Conservation (phyloP, 2,888 invertebrate genomes). For the Cactoblastis cactorum region DNA sequence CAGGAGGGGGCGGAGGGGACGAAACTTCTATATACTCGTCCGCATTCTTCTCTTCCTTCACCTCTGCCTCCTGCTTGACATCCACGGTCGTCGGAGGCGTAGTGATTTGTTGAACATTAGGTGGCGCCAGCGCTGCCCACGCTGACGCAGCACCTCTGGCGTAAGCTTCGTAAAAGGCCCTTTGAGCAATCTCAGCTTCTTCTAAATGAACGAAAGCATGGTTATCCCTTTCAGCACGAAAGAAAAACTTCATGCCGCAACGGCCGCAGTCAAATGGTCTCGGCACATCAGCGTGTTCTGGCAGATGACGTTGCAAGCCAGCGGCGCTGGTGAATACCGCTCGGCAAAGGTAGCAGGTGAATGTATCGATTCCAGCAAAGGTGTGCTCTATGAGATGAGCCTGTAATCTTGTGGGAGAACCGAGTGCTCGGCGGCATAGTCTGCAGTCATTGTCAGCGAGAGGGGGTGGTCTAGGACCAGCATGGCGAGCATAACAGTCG, state of each 20-base stretch:
- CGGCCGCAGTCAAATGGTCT: conserved; percentile 92
- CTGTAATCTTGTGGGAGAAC: conserved; percentile 88
- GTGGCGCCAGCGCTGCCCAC: conserved; percentile 65
- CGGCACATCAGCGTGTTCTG: conserved; percentile 88
- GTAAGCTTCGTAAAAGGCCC: conserved; percentile 71
- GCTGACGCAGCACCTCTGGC: conserved; percentile 68
- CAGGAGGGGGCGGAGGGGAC: conserved; percentile 50
- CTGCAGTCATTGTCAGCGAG: conserved; percentile 84
- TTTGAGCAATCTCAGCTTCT: conserved; percentile 73
- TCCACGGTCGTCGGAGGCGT: conserved; percentile 31
- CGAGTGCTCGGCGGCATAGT: conserved; percentile 87
- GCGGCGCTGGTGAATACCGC: conserved; percentile 91
- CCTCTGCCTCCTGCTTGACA: conserved; percentile 60
- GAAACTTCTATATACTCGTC: conserved; percentile 75
- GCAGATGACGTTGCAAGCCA: conserved; percentile 90
- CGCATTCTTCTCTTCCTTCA: conserved; percentile 66
- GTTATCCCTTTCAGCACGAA: conserved; percentile 94
- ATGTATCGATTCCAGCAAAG: conserved; percentile 91
- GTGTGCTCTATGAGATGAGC: conserved; percentile 94
- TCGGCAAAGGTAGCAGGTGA: conserved; percentile 93
- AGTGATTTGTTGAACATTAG: conserved; percentile 30
- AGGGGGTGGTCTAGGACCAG: conserved; percentile 52
- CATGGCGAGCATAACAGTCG: conserved; percentile 83
- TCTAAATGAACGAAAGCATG: conserved; percentile 83
- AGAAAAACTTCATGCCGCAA: conserved; percentile 93